phyloP scores from a whole-genome alignment of 1,140 invertebrate genomes.

The Aphis craccivora region DNA sequence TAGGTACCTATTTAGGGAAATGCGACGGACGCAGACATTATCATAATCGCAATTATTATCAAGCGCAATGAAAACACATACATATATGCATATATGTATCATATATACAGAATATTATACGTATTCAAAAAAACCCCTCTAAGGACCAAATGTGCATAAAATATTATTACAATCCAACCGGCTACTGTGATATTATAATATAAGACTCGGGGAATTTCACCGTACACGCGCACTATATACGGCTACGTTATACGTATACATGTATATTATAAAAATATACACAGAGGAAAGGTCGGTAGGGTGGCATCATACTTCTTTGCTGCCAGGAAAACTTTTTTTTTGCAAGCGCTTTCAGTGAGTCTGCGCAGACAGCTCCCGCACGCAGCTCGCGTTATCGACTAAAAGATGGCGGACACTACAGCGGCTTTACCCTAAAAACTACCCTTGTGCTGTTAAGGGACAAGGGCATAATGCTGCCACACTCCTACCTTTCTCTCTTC shows the following conservation, averaged over 20 bases:
- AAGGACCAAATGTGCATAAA: constrained; percentile 26
- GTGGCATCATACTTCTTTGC: constrained; percentile 34
- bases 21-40: constrained; percentile 1
- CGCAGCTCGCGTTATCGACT: constrained; percentile 49
- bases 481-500: background rate
- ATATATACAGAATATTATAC: background rate
- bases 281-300: background rate
- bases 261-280: background rate
- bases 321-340: constrained; percentile 27
- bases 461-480: constrained; percentile 20
- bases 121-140: background rate
- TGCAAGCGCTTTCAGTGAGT: background rate
- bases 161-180: background rate
- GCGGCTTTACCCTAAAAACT: constrained; percentile 55
- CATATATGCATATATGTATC: background rate
- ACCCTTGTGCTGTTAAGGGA: constrained; percentile 50
- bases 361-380: background rate
- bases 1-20: constrained; percentile 13
- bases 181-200: background rate
- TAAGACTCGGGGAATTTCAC: constrained; percentile 22
- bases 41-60: constrained; percentile 47
- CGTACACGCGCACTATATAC: background rate
- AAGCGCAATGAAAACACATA: constrained; percentile 6
- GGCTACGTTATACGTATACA: background rate
- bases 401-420: constrained; percentile 49